Conservation (phyloP, 2,888 invertebrate species). For the Agonopterix subpropinquella region DNA sequence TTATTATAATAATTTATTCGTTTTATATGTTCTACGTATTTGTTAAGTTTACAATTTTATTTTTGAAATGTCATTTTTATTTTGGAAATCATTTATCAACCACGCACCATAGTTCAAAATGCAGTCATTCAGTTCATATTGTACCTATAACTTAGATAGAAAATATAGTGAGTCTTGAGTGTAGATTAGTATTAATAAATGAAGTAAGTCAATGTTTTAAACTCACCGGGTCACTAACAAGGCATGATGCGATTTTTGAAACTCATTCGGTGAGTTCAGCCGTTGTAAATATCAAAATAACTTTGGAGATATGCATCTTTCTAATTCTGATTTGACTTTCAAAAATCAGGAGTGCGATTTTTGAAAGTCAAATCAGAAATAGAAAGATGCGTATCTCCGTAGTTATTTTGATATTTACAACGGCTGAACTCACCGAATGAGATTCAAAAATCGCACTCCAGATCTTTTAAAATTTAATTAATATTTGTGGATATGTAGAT, state of each 20-base stretch:
- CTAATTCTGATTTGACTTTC: no score
- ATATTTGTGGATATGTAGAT: no score
- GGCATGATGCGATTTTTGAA: no score
- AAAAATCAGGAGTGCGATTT: no score
- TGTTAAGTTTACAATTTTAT: neutral
- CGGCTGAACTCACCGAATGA: no score
- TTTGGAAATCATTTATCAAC: slow-evolving; percentile 11
- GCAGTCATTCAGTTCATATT: slow-evolving; percentile 25
- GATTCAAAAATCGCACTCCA: no score
- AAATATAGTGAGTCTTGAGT: slow-evolving; percentile 14
- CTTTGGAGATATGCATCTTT: no score
- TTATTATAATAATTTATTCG: neutral
- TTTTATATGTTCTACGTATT: neutral
- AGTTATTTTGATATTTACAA: no score
- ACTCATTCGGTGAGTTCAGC: no score
- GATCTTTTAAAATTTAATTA: neutral
- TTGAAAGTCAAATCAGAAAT: no score
- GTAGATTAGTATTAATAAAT: slow-evolving; percentile 3
- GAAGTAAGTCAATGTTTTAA: neutral
- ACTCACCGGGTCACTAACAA: neutral
- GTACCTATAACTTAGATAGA: slow-evolving; percentile 42
- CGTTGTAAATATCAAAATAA: no score
- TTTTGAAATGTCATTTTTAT: neutral
- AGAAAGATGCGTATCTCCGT: no score
- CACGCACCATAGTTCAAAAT: slow-evolving; percentile 45